These are phyloP conservation scores for Copsychus sechellarum DNA, from an alignment of 2,113 vertebrate genomes.

Conservation along the genomic window DNA sequence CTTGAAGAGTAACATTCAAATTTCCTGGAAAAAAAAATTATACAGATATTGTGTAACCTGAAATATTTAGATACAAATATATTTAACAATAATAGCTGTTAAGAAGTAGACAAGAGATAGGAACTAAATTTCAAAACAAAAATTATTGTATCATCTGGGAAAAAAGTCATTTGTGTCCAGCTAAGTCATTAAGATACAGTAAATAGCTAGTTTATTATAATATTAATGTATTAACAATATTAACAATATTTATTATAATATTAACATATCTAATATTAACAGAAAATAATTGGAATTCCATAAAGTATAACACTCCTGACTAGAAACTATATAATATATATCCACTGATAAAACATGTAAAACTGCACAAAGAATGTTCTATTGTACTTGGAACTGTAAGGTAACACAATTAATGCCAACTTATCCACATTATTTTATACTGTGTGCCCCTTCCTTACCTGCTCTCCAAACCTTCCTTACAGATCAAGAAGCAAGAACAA, in stretches of 20 bases:
- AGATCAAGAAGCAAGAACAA: not conserved
- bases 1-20: slow-evolving; percentile 94
- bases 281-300: not conserved
- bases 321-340: not conserved
- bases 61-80: slow-evolving; percentile 11
- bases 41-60: not conserved
- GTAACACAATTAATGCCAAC: not conserved
- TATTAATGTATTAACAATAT: too few species aligned
- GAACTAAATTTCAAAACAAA: not conserved
- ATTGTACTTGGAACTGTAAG: not conserved
- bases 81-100: slow-evolving; percentile 13
- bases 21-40: slow-evolving; percentile 81
- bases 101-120: not conserved
- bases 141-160: not conserved
- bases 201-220: not conserved
- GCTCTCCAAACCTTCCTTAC: not conserved
- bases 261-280: not conserved
- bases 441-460: not conserved
- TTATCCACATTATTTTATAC: not conserved
- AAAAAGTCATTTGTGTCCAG: not conserved
- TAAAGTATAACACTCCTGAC: not conserved
- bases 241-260: too few species aligned
- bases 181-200: not conserved
- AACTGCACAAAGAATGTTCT: not conserved
- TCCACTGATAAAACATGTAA: not conserved